A percentile compares a stretch with the other conserved stretches of the same genome.
Evolutionary conservation across 1,140 invertebrate species (phyloP).

Genomic region (Leptinotarsa defecta): DNA sequence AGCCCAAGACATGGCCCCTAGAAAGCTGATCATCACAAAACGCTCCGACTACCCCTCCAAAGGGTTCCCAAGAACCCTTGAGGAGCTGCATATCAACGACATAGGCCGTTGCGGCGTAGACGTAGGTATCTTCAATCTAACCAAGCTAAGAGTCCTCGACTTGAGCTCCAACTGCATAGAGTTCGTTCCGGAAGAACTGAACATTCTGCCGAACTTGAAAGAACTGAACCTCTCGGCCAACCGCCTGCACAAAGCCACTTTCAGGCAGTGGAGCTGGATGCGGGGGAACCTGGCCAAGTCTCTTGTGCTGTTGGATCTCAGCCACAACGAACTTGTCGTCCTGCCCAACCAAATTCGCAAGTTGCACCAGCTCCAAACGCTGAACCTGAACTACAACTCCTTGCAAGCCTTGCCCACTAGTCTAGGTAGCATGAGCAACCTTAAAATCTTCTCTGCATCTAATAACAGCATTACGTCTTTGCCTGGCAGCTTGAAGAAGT

Average conservation of each 20-base stretch:
- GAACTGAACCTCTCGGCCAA: slow-evolving; percentile 76
- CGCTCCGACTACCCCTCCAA: slow-evolving; percentile 69
- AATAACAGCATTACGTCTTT: slow-evolving; percentile 64
- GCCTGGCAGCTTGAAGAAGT: slow-evolving; percentile 64
- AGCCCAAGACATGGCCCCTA: slow-evolving; percentile 56
- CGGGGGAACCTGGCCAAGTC: slow-evolving; percentile 56
- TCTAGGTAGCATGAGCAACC: slow-evolving; percentile 47
- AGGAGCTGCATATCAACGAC: slow-evolving; percentile 63
- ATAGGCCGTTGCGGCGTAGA: slow-evolving; percentile 68
- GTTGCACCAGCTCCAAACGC: slow-evolving; percentile 61
- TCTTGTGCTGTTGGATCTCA: slow-evolving; percentile 64
- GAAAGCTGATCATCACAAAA: slow-evolving; percentile 65
- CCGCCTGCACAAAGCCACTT: slow-evolving; percentile 61
- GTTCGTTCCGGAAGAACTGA: slow-evolving; percentile 74
- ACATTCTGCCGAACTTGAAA: slow-evolving; percentile 66
- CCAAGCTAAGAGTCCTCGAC: slow-evolving; percentile 71
- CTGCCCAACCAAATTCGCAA: slow-evolving; percentile 67
- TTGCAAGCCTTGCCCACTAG: slow-evolving; percentile 59
- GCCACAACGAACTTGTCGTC: slow-evolving; percentile 63
- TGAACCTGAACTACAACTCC: slow-evolving; percentile 63
- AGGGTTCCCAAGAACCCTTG: slow-evolving; percentile 70
- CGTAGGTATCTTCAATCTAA: slow-evolving; percentile 67
- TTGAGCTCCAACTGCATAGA: slow-evolving; percentile 77
- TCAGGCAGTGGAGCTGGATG: slow-evolving; percentile 69
- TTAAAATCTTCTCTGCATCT: slow-evolving; percentile 50